Percentiles rank a stretch among this genome's conserved stretches.
Conservation (phyloP, 2,797 vertebrate species). For the Botia kubotai region DNA sequence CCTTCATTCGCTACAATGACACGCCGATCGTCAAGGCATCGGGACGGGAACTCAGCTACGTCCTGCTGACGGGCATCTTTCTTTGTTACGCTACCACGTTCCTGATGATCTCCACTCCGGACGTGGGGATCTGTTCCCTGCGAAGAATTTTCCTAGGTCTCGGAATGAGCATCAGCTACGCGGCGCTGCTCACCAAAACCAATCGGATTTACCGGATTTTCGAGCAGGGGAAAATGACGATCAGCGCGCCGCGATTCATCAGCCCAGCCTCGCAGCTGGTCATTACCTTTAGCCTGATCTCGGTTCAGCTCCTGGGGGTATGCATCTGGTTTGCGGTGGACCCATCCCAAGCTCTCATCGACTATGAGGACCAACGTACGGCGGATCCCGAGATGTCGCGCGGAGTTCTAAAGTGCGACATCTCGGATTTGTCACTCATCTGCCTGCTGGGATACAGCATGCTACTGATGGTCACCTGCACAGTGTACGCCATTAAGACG, state of each 20-base stretch:
- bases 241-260: slow-evolving; percentile 93
- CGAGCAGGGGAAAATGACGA: slow-evolving; percentile 93
- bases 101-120: slow-evolving; percentile 94
- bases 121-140: slow-evolving; percentile 90
- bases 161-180: slow-evolving; percentile 98
- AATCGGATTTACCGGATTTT: slow-evolving; percentile 99
- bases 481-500: slow-evolving; percentile 98
- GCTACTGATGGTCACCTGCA: slow-evolving; percentile 99
- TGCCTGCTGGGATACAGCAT: slow-evolving; percentile 98
- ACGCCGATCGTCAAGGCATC: slow-evolving; percentile 98
- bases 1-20: slow-evolving; percentile 95
- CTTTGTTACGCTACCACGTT: slow-evolving; percentile 97
- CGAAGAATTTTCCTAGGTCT: slow-evolving; percentile 93
- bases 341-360: slow-evolving; percentile 94
- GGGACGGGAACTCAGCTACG: slow-evolving; percentile 95
- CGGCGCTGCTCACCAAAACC: slow-evolving; percentile 96
- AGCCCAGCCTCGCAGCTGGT: slow-evolving; percentile 94
- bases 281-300: slow-evolving; percentile 96
- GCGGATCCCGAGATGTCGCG: slow-evolving; percentile 89
- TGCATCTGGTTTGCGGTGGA: slow-evolving; percentile 96
- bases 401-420: slow-evolving; percentile 97
- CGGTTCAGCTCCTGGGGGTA: slow-evolving; percentile 95
- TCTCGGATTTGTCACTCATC: slow-evolving; percentile 97
- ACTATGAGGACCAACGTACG: slow-evolving; percentile 97
- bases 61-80: slow-evolving; percentile 96